phyloP scores from a whole-genome alignment of 2,797 vertebrate species.

The Taeniopygia guttata region DNA sequence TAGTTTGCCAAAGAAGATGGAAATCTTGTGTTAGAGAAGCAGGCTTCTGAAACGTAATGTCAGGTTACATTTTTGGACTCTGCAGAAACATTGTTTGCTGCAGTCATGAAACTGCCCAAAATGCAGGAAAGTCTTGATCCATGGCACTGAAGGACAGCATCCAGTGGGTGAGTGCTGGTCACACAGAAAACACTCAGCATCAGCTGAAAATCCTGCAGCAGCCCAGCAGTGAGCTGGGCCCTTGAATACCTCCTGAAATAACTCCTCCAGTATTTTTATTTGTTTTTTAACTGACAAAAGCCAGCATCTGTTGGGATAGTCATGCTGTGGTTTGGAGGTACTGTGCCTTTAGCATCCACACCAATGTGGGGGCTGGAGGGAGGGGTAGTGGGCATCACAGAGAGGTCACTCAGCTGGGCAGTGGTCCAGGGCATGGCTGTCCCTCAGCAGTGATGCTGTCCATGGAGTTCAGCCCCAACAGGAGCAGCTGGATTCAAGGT shows the following conservation, averaged over 20 bases:
- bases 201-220: neutral
- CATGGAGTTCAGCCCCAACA: fast-evolving
- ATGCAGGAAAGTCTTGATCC: neutral
- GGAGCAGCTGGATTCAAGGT: neutral
- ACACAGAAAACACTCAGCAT: neutral
- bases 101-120: neutral
- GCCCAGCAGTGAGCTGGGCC: neutral
- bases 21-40: neutral
- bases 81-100: neutral
- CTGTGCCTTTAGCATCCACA: neutral
- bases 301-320: neutral
- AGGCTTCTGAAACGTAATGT: neutral
- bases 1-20: neutral
- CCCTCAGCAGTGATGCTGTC: neutral
- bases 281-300: neutral
- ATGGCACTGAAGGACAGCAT: neutral
- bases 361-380: fast-evolving
- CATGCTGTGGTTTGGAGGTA: neutral
- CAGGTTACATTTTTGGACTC: neutral
- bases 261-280: neutral
- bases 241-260: neutral
- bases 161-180: neutral
- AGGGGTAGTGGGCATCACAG: neutral
- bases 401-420: neutral
- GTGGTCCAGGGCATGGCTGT: neutral